Percentiles rank a stretch among this genome's conserved stretches.
Conservation (phyloP, 2,113 vertebrate genomes). For the Halcyon senegalensis region DNA sequence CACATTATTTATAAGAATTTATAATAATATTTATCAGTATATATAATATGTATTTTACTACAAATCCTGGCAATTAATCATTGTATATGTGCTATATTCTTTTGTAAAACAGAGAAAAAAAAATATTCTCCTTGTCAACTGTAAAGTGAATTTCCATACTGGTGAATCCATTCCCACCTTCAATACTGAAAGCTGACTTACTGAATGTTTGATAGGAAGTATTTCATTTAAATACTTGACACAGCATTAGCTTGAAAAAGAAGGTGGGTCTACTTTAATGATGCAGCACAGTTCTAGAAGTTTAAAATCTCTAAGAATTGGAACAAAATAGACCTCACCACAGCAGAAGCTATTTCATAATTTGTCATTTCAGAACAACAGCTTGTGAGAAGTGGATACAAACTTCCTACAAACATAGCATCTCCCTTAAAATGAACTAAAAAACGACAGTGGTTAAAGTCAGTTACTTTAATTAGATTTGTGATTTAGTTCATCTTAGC, state of each 20-base stretch:
- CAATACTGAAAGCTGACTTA: background rate
- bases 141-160: background rate
- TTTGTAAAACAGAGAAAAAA: background rate
- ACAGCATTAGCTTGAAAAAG: background rate
- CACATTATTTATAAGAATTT: background rate
- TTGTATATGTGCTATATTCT: background rate
- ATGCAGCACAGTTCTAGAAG: background rate
- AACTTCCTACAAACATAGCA: background rate
- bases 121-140: background rate
- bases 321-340: background rate
- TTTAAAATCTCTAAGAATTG: background rate
- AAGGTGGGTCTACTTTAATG: background rate
- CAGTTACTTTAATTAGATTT: background rate
- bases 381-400: background rate
- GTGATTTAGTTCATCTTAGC: background rate
- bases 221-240: conserved; percentile 12
- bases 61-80: background rate
- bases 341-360: background rate
- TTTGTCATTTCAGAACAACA: background rate
- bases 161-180: background rate
- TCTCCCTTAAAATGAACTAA: background rate
- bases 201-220: background rate
- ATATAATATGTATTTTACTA: background rate
- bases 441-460: background rate
- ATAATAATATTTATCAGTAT: too few relatives aligned